Evolutionary conservation across 1,140 invertebrate species (phyloP).

Genomic region (Lutraria rhynchaena): DNA sequence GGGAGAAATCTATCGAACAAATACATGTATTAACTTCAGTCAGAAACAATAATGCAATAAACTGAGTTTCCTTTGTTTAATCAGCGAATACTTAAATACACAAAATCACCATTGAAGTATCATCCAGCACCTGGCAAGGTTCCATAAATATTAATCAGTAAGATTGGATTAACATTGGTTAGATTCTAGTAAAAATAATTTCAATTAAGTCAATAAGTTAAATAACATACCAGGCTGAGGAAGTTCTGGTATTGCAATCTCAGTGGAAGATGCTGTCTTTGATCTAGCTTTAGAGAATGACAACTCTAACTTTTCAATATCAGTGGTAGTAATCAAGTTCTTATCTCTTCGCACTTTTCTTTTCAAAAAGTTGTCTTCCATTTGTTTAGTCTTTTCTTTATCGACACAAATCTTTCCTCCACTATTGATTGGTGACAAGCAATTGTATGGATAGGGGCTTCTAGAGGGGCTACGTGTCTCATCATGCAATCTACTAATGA

Average conservation of each 20-base stretch:
- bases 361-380: constrained; percentile 27
- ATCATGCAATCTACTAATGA: background rate
- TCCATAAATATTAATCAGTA: no score
- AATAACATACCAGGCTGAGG: constrained; percentile 8
- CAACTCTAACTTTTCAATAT: constrained; percentile 44
- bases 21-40: no score
- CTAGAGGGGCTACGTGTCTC: background rate
- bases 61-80: no score
- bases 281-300: constrained; percentile 20
- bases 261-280: constrained; percentile 21
- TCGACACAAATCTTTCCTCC: constrained; percentile 40
- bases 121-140: no score
- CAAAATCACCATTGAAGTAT: no score
- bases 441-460: constrained; percentile 38
- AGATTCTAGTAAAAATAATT: no score
- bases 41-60: no score
- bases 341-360: constrained; percentile 42
- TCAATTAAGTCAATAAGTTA: no score
- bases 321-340: constrained; percentile 43
- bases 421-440: constrained; percentile 22
- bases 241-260: constrained; percentile 13
- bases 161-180: no score
- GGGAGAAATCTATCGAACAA: no score
- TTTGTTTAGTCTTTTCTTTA: constrained; percentile 6
- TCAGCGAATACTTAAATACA: no score